Evolutionary conservation across 2,888 invertebrate genomes (phyloP).

Genomic region (Actias luna): DNA sequence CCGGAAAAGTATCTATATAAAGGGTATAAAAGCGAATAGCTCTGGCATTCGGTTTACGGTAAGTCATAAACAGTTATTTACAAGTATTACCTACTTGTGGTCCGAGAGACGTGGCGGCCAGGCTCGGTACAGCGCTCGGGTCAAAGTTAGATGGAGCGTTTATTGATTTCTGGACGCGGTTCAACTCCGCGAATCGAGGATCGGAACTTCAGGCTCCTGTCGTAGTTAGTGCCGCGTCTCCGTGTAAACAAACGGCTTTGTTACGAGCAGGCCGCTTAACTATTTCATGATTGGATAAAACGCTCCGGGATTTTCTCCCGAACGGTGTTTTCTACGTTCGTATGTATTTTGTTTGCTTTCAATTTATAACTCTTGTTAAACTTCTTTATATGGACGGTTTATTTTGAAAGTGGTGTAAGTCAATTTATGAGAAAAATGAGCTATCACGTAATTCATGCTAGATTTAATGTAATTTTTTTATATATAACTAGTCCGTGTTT

Average conservation of each 20-base stretch:
- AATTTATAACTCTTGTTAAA: neutral
- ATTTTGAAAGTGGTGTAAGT: too few species aligned
- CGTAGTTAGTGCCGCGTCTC: neutral
- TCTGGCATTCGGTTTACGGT: conserved; percentile 23
- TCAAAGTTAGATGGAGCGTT: conserved; percentile 33
- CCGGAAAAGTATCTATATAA: conserved; percentile 9
- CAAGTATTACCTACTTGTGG: conserved; percentile 21
- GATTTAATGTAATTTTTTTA: too few species aligned
- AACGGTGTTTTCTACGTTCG: too few species aligned
- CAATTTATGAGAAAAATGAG: too few species aligned
- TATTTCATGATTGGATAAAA: neutral
- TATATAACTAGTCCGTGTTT: too few species aligned
- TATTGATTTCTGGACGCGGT: conserved; percentile 40
- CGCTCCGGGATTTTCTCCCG: neutral
- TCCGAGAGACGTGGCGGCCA: conserved; percentile 22
- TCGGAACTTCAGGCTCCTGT: conserved; percentile 13
- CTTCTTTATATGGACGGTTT: too few species aligned
- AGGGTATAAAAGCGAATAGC: conserved; percentile 19
- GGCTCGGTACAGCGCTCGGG: conserved; percentile 20
- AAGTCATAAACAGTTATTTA: conserved; percentile 26
- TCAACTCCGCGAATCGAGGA: conserved; percentile 18
- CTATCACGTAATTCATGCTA: too few species aligned
- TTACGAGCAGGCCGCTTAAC: neutral
- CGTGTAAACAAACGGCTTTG: conserved; percentile 1
- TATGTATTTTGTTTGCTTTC: neutral